Conservation (phyloP, 2,113 vertebrate genomes). For the Catharus fuscescens region DNA sequence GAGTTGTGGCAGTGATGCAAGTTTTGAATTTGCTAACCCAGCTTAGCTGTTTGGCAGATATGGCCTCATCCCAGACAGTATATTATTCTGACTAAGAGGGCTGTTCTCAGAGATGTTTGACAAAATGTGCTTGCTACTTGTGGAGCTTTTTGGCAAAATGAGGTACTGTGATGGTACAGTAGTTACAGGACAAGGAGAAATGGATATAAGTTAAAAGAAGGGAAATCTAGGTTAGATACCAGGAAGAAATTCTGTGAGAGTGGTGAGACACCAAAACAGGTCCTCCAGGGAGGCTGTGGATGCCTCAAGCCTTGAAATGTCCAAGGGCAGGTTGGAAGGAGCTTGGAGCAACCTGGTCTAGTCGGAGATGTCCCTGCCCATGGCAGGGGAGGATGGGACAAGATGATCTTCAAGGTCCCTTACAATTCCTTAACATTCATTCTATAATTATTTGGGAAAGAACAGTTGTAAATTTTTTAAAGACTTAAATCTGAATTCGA, state of each 20-base stretch:
- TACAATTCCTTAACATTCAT: neutral
- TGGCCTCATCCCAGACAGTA: rapidly evolving
- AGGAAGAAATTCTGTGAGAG: neutral
- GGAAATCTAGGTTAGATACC: neutral
- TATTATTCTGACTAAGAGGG: neutral
- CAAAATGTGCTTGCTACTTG: neutral
- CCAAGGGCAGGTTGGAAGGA: neutral
- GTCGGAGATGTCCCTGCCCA: neutral
- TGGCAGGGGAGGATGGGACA: neutral
- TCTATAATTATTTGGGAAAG: neutral
- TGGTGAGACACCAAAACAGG: no score
- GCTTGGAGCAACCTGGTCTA: neutral
- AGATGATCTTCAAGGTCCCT: neutral
- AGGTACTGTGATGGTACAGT: neutral
- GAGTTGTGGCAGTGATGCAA: neutral
- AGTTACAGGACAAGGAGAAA: neutral
- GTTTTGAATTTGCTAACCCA: neutral
- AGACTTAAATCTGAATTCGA: neutral
- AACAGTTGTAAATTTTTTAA: rapidly evolving
- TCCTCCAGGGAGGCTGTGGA: neutral
- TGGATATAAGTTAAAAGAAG: neutral
- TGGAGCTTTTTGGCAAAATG: neutral
- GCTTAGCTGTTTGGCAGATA: neutral
- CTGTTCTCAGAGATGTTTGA: neutral
- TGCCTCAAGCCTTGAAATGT: neutral